Conservation (phyloP, 2,888 invertebrate species). For the Leptopilina myrica region DNA sequence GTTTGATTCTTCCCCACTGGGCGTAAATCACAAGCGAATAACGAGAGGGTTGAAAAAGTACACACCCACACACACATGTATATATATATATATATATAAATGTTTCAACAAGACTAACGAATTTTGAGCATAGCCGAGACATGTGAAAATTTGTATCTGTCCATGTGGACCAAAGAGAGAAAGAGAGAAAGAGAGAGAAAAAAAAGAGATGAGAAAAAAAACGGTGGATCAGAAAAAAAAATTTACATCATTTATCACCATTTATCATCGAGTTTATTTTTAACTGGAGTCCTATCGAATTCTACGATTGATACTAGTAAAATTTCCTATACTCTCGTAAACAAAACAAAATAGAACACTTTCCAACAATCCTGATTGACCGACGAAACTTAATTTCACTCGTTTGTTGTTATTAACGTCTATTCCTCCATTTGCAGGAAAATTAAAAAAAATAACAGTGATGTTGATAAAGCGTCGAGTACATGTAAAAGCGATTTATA, state of each 20-base stretch:
- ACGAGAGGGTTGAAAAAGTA: constrained; percentile 42
- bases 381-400: constrained; percentile 27
- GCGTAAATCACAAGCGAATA: constrained; percentile 48
- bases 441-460: constrained; percentile 39
- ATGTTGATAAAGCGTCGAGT: constrained; percentile 3
- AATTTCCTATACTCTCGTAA: neutral
- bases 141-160: constrained; percentile 54
- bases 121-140: constrained; percentile 38
- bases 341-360: neutral
- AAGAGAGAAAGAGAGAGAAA: constrained; percentile 21
- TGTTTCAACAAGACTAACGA: constrained; percentile 45
- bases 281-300: constrained; percentile 22
- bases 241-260: constrained; percentile 54
- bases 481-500: constrained; percentile 6
- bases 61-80: too few species aligned
- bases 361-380: constrained; percentile 30
- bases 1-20: constrained; percentile 49
- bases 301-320: constrained; percentile 8
- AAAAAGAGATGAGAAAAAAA: constrained; percentile 1
- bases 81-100: neutral
- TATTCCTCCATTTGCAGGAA: constrained; percentile 9
- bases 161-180: neutral
- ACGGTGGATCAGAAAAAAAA: constrained; percentile 38
- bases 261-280: constrained; percentile 48
- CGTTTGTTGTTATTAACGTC: constrained; percentile 24